Evolutionary conservation across 2,113 vertebrate genomes (phyloP).

Genomic region (Crotalus horridus): DNA sequence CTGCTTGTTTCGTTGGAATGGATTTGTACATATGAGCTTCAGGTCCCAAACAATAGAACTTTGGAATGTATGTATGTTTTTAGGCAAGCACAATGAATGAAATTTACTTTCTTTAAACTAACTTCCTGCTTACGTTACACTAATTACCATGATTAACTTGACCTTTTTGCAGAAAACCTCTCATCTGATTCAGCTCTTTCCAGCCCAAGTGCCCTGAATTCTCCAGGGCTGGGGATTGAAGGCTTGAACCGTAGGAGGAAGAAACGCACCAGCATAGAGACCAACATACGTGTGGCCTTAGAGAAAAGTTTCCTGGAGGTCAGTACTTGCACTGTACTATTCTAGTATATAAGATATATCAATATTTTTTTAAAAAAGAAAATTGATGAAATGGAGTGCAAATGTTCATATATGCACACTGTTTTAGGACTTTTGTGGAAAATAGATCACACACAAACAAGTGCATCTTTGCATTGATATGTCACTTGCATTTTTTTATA

Average conservation of each 20-base stretch:
- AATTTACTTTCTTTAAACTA: not conserved
- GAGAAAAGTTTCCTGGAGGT: constrained; percentile 99
- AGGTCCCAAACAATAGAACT: not conserved
- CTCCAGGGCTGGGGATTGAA: constrained; percentile 89
- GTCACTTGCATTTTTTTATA: not conserved
- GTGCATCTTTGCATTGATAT: not conserved
- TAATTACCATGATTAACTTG: constrained; percentile 47
- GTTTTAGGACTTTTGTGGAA: not conserved
- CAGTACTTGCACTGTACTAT: constrained; percentile 43
- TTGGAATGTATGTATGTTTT: not conserved
- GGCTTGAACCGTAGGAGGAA: constrained; percentile 98
- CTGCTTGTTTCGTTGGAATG: not conserved
- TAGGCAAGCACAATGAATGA: not conserved
- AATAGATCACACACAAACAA: not conserved
- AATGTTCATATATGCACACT: not conserved
- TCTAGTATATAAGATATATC: not conserved
- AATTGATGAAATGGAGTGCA: not conserved
- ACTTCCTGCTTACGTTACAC: not conserved
- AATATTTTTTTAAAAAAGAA: not conserved
- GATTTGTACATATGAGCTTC: not conserved
- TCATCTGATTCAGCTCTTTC: constrained; percentile 92
- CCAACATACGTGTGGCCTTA: constrained; percentile 99
- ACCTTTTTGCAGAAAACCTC: constrained; percentile 88
- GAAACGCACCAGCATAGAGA: constrained; percentile 99
- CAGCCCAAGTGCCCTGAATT: constrained; percentile 93